Percentiles rank a stretch among this genome's conserved stretches.
phyloP scores from a whole-genome alignment of 2,113 vertebrate species.

The Lampris incognitus region DNA sequence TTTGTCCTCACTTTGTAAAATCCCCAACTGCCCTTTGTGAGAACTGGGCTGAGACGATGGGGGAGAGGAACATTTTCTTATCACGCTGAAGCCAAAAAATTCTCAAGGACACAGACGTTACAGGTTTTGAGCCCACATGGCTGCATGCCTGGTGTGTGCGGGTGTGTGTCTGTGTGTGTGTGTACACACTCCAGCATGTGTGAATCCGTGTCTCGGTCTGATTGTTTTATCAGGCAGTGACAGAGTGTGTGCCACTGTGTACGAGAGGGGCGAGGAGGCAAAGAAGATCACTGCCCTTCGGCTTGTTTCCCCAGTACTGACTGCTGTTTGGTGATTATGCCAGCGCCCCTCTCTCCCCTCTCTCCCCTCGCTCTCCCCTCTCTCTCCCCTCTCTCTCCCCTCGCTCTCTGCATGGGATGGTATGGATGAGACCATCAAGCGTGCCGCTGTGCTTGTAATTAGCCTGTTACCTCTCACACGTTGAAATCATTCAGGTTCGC shows the following conservation, averaged over 20 bases:
- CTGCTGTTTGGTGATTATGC: conserved; percentile 49
- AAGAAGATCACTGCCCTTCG: conserved; percentile 58
- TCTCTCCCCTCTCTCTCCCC: conserved; percentile 28
- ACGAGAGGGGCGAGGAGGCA: conserved; percentile 43
- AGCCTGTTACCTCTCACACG: no score
- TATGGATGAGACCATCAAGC: conserved; percentile 18
- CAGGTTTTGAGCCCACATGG: conserved; percentile 36
- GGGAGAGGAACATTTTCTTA: conserved; percentile 7
- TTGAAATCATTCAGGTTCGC: no score
- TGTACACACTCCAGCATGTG: background rate
- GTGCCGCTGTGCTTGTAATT: conserved; percentile 8
- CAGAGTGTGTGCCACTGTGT: conserved; percentile 56
- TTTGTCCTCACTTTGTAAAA: background rate
- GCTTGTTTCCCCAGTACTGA: conserved; percentile 43
- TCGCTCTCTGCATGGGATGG: conserved; percentile 20
- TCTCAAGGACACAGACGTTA: conserved; percentile 46
- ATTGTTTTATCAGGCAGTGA: conserved; percentile 66
- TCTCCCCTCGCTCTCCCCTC: conserved; percentile 30
- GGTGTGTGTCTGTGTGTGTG: conserved; percentile 26
- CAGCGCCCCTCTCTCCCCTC: conserved; percentile 25
- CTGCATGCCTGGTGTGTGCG: conserved; percentile 29
- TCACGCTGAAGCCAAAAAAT: conserved; percentile 23
- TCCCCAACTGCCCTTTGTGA: conserved; percentile 12
- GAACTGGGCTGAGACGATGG: conserved; percentile 30
- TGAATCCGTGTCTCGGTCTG: conserved; percentile 40